phyloP scores from a whole-genome alignment of 2,113 vertebrate species.

The Pteronura brasiliensis region DNA sequence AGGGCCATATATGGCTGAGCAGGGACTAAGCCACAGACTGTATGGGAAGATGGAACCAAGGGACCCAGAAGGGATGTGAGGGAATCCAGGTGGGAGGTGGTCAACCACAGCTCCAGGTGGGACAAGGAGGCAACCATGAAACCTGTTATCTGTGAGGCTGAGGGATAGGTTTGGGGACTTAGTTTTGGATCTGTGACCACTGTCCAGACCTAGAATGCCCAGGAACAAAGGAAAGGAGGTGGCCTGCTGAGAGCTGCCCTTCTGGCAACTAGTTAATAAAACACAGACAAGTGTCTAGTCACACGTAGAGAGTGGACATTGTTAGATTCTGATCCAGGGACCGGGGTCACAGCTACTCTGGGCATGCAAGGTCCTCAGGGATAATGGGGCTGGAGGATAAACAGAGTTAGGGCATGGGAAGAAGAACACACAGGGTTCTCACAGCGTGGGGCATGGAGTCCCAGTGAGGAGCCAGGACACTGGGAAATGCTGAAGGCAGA shows the following conservation, averaged over 20 bases:
- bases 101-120: too few species aligned
- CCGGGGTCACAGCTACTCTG: not conserved
- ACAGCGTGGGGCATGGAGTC: not conserved
- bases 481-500: not conserved
- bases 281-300: not conserved
- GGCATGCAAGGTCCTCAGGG: not conserved
- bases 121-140: not conserved
- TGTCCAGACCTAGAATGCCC: fast-evolving
- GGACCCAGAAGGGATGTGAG: not conserved
- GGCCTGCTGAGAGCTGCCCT: too few species aligned
- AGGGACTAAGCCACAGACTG: not conserved
- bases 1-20: fast-evolving
- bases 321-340: not conserved
- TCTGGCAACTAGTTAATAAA: not conserved
- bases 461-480: not conserved
- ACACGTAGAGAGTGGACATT: not conserved
- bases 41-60: not conserved
- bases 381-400: not conserved
- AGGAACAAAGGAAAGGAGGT: not conserved
- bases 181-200: not conserved
- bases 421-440: not conserved
- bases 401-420: not conserved
- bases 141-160: too few species aligned
- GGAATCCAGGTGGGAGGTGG: too few species aligned
- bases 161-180: too few species aligned